These are phyloP conservation scores for Vireo griseus DNA, from an alignment of 2,797 vertebrate species.

Conservation along the genomic window DNA sequence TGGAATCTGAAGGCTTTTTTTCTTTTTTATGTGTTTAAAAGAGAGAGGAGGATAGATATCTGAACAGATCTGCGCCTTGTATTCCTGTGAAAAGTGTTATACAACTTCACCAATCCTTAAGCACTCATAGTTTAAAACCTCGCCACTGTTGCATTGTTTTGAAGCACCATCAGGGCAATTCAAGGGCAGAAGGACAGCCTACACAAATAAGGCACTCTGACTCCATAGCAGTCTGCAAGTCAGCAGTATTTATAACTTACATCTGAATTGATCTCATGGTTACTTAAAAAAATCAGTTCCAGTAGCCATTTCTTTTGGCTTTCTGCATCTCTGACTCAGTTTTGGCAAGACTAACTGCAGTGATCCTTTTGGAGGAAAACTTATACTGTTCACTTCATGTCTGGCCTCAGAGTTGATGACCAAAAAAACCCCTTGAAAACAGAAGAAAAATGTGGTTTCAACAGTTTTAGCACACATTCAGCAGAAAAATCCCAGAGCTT, in stretches of 20 bases:
- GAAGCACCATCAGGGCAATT: neutral
- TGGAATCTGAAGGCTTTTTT: neutral
- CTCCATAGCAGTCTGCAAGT: neutral
- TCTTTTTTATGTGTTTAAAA: neutral
- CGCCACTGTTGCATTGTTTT: neutral
- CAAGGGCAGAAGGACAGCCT: neutral
- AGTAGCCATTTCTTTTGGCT: neutral
- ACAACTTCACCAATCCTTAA: neutral
- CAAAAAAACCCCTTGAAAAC: neutral
- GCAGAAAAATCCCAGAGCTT: neutral
- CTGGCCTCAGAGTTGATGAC: neutral
- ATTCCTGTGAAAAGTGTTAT: neutral
- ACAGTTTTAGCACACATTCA: neutral
- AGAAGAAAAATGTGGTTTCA: neutral
- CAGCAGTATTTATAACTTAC: neutral
- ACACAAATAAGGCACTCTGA: neutral
- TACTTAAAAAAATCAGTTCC: neutral
- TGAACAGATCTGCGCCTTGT: neutral
- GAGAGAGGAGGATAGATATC: neutral
- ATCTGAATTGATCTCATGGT: neutral
- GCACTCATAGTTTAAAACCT: neutral
- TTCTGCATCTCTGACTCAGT: neutral
- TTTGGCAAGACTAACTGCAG: neutral
- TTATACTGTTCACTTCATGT: neutral
- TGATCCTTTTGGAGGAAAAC: neutral